Evolutionary conservation across 2,888 invertebrate species (phyloP).

Genomic region (Drosophila nigricruria): DNA sequence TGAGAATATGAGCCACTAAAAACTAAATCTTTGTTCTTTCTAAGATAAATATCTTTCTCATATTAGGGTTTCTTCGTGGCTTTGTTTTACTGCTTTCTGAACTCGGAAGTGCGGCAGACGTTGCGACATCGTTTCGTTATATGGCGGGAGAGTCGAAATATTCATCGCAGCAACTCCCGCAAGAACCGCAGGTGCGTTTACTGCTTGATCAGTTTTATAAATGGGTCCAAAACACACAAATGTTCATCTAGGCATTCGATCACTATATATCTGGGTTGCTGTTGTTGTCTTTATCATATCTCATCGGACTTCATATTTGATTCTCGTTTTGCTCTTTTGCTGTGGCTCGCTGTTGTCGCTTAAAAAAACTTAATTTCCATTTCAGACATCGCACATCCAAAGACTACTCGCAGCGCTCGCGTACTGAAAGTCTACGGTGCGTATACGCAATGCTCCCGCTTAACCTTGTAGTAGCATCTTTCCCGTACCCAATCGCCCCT

Average conservation of each 20-base stretch:
- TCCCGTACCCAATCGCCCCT: not conserved
- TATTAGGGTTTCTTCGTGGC: slow-evolving; percentile 94
- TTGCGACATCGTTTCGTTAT: slow-evolving; percentile 92
- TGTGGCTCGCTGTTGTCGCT: slow-evolving; percentile 57
- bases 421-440: slow-evolving; percentile 93
- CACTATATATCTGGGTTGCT: slow-evolving; percentile 21
- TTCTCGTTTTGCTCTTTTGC: slow-evolving; percentile 3
- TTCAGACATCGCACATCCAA: slow-evolving; percentile 90
- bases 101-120: slow-evolving; percentile 95
- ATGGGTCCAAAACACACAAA: slow-evolving; percentile 16
- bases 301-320: slow-evolving; percentile 6
- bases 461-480: slow-evolving; percentile 29
- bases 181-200: slow-evolving; percentile 83
- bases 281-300: slow-evolving; percentile 6
- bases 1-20: slow-evolving; percentile 82
- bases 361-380: slow-evolving; percentile 72
- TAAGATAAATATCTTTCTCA: not conserved
- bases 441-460: slow-evolving; percentile 61
- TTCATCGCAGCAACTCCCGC: slow-evolving; percentile 78
- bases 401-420: slow-evolving; percentile 93
- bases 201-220: slow-evolving; percentile 2
- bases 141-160: slow-evolving; percentile 87
- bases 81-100: slow-evolving; percentile 96
- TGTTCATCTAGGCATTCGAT: slow-evolving; percentile 4
- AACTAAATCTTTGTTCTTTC: not conserved